Base-by-base conservation (phyloP, 1,140 invertebrate genomes). In the Drosophila navojoa region DNA sequence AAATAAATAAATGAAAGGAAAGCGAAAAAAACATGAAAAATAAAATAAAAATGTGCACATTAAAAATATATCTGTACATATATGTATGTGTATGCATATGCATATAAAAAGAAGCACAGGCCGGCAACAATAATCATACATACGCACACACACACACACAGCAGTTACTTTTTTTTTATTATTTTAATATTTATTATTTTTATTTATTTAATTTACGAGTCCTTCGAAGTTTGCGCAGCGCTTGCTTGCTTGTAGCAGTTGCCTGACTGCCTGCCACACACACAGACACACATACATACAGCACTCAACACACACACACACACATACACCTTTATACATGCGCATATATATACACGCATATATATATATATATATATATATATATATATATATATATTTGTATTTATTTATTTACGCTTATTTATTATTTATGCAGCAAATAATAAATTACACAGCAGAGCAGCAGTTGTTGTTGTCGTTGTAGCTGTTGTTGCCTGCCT, bases 361-460 rank as follows among this genome's bases (percentile, higher is more conserved):
- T n/a, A n/a, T n/a, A n/a, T n/a, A 79, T 27, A 4, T 15, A 11
- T 2, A 35, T 55, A 27, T 55, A 11, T 45, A 57, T 45, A 74
- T 59, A 64, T 76, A 72, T 79, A 72, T 71, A 67, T 77, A 79
- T 67, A 78, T 79, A 77, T 85, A 16, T 77, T 89, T 73, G 81
- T 90, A 90, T 90, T 78, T 90, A 90, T 90, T 90, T 90, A 90
- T 90, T 90, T 90, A 87, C 80, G 84, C 85, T 90, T 90, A 90
- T 90, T 90, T 90, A 90, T 90, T 84, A 90, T 90, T 90, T 90
- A 90, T 90, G 82, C 75, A 78, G 79, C 63, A 77, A 89, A 77
- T 87, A 90, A 90, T 90, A 90, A 90, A 90, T 90, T 90, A 90
- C 82, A 87, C 81, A 81, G 35, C 35, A 38, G 35, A 11, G 35